Conservation (phyloP, 2,888 invertebrate genomes). For the Villa cingulata region DNA sequence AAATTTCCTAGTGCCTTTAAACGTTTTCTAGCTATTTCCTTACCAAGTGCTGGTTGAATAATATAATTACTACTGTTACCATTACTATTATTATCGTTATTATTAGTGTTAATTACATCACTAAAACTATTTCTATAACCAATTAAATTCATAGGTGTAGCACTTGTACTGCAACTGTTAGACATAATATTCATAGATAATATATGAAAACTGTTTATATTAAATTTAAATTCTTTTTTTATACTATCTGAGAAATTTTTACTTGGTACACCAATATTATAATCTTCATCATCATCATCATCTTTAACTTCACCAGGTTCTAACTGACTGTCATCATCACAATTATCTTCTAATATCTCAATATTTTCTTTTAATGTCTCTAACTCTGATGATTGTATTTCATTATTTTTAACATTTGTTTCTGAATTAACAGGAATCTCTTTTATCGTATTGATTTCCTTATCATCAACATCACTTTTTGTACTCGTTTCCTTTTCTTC, state of each 20-base stretch:
- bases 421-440: too few relatives aligned
- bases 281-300: neutral
- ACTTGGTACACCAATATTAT: too few relatives aligned
- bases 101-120: neutral
- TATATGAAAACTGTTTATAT: neutral
- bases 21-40: slow-evolving; percentile 9
- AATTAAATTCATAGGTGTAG: neutral
- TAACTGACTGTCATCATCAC: neutral
- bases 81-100: neutral
- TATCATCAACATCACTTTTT: too few relatives aligned
- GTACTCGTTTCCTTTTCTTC: too few relatives aligned
- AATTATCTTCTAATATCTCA: neutral
- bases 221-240: neutral
- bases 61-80: neutral
- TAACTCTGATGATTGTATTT: neutral
- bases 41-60: slow-evolving; percentile 7
- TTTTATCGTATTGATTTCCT: too few relatives aligned
- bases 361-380: neutral
- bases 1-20: slow-evolving; percentile 10
- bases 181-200: too few relatives aligned
- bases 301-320: slow-evolving; percentile 4
- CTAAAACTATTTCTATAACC: neutral
- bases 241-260: neutral
- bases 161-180: neutral
- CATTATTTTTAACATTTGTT: too few relatives aligned